Conservation (phyloP, 2,888 invertebrate species). For the Eupithecia centaureata region DNA sequence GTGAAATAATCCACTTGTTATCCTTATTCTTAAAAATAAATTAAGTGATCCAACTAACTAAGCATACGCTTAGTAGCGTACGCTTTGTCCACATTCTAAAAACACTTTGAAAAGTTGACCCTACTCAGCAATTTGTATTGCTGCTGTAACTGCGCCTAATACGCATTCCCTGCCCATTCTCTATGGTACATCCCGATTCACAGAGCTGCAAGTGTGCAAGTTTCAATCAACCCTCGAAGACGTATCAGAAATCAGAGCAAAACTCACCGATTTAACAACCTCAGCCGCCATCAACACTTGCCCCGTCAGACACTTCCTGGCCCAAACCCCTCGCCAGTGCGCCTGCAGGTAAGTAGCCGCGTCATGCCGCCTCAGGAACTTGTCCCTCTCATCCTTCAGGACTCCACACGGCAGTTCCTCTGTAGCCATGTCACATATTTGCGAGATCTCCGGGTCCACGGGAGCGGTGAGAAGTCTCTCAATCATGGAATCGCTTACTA, state of each 20-base stretch:
- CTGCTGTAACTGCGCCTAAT: too few relatives aligned
- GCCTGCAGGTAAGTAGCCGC: constrained; percentile 71
- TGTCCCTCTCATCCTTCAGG: constrained; percentile 65
- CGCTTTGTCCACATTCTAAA: too few relatives aligned
- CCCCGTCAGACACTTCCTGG: constrained; percentile 58
- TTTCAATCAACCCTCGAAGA: background rate
- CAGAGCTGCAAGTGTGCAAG: too few relatives aligned
- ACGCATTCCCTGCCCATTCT: too few relatives aligned
- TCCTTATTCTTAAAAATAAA: too few relatives aligned
- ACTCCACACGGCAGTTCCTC: constrained; percentile 66
- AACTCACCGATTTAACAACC: constrained; percentile 62
- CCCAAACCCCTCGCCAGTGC: constrained; percentile 70
- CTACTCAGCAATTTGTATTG: too few relatives aligned
- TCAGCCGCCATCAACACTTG: constrained; percentile 57
- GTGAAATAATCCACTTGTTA: too few relatives aligned
- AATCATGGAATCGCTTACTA: constrained; percentile 54
- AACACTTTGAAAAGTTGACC: too few relatives aligned
- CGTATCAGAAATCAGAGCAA: background rate
- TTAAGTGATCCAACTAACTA: too few relatives aligned
- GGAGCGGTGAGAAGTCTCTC: constrained; percentile 51
- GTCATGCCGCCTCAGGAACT: constrained; percentile 61
- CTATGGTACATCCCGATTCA: too few relatives aligned
- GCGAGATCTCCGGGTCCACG: constrained; percentile 49
- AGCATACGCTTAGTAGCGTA: too few relatives aligned
- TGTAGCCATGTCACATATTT: constrained; percentile 67